Percentiles rank a stretch among this genome's conserved stretches.
phyloP scores from a whole-genome alignment of 1,140 invertebrate genomes.

The Trinorchestia longiramus region DNA sequence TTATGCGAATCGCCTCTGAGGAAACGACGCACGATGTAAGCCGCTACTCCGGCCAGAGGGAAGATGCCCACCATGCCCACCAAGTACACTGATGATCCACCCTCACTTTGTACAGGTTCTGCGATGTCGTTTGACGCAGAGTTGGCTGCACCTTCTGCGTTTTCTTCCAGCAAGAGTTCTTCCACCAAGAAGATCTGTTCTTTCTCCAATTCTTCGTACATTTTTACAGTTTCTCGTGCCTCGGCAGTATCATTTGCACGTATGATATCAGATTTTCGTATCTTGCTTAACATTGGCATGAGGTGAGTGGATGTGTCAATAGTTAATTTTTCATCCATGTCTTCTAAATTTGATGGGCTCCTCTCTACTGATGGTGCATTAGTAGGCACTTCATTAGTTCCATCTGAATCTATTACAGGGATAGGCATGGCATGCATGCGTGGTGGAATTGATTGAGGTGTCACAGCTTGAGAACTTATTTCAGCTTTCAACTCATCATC shows the following conservation, averaged over 20 bases:
- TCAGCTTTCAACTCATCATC: background rate
- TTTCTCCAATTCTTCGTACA: background rate
- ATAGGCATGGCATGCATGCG: background rate
- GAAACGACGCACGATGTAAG: background rate
- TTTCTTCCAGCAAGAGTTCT: background rate
- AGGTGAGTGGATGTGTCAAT: background rate
- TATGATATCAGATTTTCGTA: background rate
- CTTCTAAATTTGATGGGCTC: background rate
- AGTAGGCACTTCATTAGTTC: background rate
- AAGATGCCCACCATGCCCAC: slow-evolving; percentile 41
- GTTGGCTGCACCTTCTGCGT: background rate
- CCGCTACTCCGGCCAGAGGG: slow-evolving; percentile 6
- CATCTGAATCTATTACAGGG: background rate
- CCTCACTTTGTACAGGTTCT: background rate
- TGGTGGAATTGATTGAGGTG: background rate
- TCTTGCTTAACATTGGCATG: background rate
- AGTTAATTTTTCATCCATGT: background rate
- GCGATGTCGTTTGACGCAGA: background rate
- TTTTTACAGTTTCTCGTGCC: background rate
- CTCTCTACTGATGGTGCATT: background rate
- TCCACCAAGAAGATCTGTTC: background rate
- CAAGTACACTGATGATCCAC: slow-evolving; percentile 22
- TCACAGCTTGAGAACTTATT: background rate
- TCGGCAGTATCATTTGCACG: background rate
- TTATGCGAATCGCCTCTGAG: slow-evolving; percentile 33